phyloP scores from a whole-genome alignment of 2,113 vertebrate species.

The Arothron firmamentum region DNA sequence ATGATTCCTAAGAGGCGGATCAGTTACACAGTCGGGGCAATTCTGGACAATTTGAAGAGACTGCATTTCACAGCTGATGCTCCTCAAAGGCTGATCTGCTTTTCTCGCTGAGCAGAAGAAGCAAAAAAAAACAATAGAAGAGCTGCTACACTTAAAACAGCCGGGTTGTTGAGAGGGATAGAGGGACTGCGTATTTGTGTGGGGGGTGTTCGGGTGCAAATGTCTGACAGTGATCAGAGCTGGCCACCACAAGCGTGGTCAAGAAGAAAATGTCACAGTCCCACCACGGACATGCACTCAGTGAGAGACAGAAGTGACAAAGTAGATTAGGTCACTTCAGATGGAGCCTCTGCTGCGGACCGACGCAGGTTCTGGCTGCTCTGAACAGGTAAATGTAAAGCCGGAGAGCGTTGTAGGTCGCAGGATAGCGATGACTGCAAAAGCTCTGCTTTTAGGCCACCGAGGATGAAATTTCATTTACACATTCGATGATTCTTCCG shows the following conservation, averaged over 20 bases:
- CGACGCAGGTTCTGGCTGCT: too few relatives aligned
- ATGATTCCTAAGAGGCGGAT: too few relatives aligned
- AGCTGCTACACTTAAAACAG: background rate
- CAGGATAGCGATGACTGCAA: too few relatives aligned
- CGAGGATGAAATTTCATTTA: background rate
- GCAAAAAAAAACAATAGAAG: background rate
- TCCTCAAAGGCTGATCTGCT: conserved; percentile 5
- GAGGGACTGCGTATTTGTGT: background rate
- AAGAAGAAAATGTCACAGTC: conserved; percentile 24
- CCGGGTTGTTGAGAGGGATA: too few relatives aligned
- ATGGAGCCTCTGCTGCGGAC: too few relatives aligned
- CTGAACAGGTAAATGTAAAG: too few relatives aligned
- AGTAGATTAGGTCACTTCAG: conserved; percentile 32
- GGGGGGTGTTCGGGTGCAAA: background rate
- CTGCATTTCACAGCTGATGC: conserved; percentile 11
- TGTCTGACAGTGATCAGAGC: conserved; percentile 38
- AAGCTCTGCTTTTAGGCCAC: background rate
- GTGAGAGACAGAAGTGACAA: conserved; percentile 30
- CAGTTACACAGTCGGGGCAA: conserved; percentile 36
- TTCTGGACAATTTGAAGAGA: conserved; percentile 34
- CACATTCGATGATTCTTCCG: background rate
- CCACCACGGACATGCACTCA: too few relatives aligned
- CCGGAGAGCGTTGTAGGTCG: too few relatives aligned
- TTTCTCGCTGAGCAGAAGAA: background rate
- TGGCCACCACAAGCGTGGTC: conserved; percentile 25